phyloP scores from a whole-genome alignment of 2,113 vertebrate genomes.

The Platichthys stellatus region DNA sequence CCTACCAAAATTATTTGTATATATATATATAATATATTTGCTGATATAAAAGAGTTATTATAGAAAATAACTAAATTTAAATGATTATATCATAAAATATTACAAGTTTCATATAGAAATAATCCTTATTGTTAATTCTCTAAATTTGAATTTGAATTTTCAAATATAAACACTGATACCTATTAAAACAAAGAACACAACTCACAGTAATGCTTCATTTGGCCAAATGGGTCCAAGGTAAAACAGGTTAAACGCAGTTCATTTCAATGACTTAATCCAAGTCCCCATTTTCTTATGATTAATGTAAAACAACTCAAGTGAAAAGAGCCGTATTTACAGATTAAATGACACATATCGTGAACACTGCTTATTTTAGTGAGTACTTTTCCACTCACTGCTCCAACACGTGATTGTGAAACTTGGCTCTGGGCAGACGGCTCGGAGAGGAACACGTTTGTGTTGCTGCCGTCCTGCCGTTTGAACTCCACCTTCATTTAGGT shows the following conservation, averaged over 20 bases:
- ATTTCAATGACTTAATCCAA: constrained; percentile 27
- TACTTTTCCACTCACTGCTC: constrained; percentile 46
- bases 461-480: constrained; percentile 16
- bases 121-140: too few species aligned
- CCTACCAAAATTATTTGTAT: too few species aligned
- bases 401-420: constrained; percentile 51
- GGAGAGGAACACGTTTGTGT: not conserved
- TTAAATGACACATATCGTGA: constrained; percentile 33
- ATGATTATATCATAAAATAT: too few species aligned
- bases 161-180: not conserved
- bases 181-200: not conserved
- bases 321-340: constrained; percentile 29
- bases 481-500: constrained; percentile 47
- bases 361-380: constrained; percentile 36
- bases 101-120: too few species aligned
- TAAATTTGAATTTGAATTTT: too few species aligned
- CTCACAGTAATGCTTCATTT: too few species aligned
- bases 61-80: too few species aligned
- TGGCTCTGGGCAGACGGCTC: constrained; percentile 17
- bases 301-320: constrained; percentile 30
- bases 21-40: too few species aligned
- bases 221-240: not conserved
- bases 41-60: too few species aligned
- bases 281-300: constrained; percentile 15
- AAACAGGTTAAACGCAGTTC: constrained; percentile 6